Evolutionary conservation across 2,888 invertebrate genomes (phyloP), one percentile per base, ranked within the genome.

Genomic region (Pyrochroa serraticornis): DNA sequence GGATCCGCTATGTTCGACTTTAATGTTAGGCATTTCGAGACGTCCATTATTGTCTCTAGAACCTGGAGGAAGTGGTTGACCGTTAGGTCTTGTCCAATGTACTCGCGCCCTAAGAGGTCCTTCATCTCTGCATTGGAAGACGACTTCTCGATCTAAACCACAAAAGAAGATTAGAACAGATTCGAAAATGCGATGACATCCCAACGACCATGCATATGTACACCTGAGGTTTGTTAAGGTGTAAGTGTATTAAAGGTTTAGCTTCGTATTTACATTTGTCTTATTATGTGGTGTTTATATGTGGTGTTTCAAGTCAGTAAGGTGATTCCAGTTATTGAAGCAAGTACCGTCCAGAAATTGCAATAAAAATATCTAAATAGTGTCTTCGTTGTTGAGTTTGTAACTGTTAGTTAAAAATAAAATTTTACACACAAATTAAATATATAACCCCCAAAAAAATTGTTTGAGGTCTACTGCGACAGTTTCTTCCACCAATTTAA

Each of bases 111-210:
- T 84, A 0, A 85, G 76, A 0, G 85, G 85, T n/a, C 96, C 93
- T 79, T 93, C 93, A 72, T 95, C 95, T 64, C 95, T 89, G 75
- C 97, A 97, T 80, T 90, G 91, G 84, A 96, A 93, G 33, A 95
- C 93, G 35, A 95, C 95, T 79, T 95, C 95, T 37, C 92, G 89
- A 78, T 92, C 96, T 94, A 68, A 41, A 68, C 48, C 37, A 39
- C 30, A 48, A 6, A 41, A n/a, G n/a, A 22, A 2, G 22, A 22
- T 22, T 13, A 48, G 37, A 38, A 38, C 9, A 2, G 22, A 5
- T 2, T 22, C 22, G 22, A 38, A 10, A 38, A 13, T 2, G 10
- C 38, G 2, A 10, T 3, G 38, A 38, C 6, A 5, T 5, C 1
- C 8, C 7, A 31, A 32, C 45, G 41, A 12, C 10, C 53, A 53